A percentile compares a stretch with the other conserved stretches of the same genome.
These are phyloP conservation scores for Chiloscyllium punctatum DNA, from an alignment of 2,797 vertebrate species.

Conservation along the genomic window DNA sequence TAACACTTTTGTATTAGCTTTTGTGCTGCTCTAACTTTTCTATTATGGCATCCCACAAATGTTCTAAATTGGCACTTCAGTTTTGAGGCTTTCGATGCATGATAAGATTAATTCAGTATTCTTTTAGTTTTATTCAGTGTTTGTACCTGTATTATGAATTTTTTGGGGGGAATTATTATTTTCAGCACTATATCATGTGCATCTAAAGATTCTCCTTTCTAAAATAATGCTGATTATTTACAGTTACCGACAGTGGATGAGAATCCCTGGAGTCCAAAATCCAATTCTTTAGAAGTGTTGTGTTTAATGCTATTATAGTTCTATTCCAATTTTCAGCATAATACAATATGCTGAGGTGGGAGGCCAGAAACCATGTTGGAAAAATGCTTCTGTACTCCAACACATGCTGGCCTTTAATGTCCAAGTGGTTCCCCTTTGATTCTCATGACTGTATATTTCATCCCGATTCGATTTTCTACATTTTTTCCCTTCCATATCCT, in stretches of 20 bases:
- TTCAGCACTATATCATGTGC: neutral
- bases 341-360: neutral
- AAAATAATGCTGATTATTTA: neutral
- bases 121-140: neutral
- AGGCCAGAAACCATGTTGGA: neutral
- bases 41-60: neutral
- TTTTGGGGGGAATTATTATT: neutral
- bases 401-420: neutral
- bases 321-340: neutral
- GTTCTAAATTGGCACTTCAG: neutral
- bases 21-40: neutral
- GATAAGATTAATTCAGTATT: neutral
- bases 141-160: neutral
- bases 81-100: neutral
- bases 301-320: neutral
- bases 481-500: constrained; percentile 40
- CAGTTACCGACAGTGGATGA: neutral
- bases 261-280: neutral
- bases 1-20: neutral
- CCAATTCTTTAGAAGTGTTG: neutral
- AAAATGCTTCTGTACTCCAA: neutral
- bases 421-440: neutral
- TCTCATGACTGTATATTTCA: neutral
- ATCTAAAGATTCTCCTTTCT: neutral
- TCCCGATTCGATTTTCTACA: constrained; percentile 37